A percentile compares a stretch with the other conserved stretches of the same genome.
Evolutionary conservation across 2,888 invertebrate species (phyloP).

Genomic region (Pterostichus niger): DNA sequence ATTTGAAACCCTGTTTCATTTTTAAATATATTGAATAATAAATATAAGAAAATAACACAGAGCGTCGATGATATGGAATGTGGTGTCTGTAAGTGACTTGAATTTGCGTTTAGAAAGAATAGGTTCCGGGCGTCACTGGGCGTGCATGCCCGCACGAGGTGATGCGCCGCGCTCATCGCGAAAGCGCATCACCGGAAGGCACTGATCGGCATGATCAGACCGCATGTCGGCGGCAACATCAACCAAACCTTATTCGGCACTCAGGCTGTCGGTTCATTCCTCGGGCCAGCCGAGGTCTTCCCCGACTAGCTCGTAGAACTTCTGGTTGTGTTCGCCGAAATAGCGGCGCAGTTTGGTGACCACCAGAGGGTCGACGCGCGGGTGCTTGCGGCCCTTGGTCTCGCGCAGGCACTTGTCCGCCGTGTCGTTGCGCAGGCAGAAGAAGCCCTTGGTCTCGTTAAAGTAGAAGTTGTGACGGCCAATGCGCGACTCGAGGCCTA

Average conservation of each 20-base stretch:
- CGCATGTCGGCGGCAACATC: background rate
- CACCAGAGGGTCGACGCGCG: conserved; percentile 89
- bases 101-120: background rate
- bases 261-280: conserved; percentile 79
- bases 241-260: background rate
- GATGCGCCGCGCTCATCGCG: conserved; percentile 17
- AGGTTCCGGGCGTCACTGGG: conserved; percentile 45
- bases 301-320: conserved; percentile 95
- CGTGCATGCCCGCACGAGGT: conserved; percentile 45
- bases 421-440: conserved; percentile 92
- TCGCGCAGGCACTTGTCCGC: conserved; percentile 91
- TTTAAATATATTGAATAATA: conserved; percentile 34
- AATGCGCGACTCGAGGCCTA: conserved; percentile 86
- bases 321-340: conserved; percentile 94
- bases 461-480: conserved; percentile 95
- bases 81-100: conserved; percentile 15
- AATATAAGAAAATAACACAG: conserved; percentile 37
- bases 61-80: background rate
- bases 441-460: conserved; percentile 98
- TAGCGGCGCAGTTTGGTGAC: conserved; percentile 90
- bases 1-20: conserved; percentile 47
- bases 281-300: conserved; percentile 97
- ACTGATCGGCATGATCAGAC: conserved; percentile 65
- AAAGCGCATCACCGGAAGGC: conserved; percentile 56
- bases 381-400: conserved; percentile 91